phyloP scores from a whole-genome alignment of 2,113 vertebrate genomes.

The Helogale parvula region DNA sequence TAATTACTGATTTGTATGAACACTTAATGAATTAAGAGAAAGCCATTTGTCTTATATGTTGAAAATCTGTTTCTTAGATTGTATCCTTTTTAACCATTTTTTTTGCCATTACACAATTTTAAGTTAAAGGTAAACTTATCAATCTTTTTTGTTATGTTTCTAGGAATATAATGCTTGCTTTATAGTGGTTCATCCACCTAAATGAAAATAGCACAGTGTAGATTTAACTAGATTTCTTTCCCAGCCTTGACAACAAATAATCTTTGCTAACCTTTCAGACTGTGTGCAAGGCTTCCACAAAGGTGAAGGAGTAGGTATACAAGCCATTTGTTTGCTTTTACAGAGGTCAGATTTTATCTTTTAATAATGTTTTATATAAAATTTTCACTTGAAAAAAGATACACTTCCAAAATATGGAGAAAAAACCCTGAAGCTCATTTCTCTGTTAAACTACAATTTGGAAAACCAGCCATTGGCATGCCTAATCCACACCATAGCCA shows the following conservation, averaged over 20 bases:
- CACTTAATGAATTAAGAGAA: neutral
- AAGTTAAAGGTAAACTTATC: neutral
- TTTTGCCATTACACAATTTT: neutral
- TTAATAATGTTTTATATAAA: neutral
- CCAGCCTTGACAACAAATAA: neutral
- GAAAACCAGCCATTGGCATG: neutral
- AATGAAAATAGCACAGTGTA: neutral
- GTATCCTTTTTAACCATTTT: neutral
- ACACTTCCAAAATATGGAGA: neutral
- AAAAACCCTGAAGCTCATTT: neutral
- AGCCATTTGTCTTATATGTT: neutral
- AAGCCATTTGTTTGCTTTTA: neutral
- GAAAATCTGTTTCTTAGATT: neutral
- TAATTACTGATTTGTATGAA: neutral
- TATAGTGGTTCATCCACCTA: neutral
- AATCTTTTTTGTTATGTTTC: neutral
- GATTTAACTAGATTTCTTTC: conserved; percentile 29
- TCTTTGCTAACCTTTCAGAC: neutral
- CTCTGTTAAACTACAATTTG: neutral
- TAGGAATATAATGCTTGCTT: neutral
- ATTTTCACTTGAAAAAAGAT: neutral
- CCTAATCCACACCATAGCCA: neutral
- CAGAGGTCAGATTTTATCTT: neutral
- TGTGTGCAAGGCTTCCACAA: neutral
- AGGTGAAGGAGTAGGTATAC: neutral